Base-by-base conservation (phyloP, 2,888 invertebrate genomes). In the Incurvaria masculella region DNA sequence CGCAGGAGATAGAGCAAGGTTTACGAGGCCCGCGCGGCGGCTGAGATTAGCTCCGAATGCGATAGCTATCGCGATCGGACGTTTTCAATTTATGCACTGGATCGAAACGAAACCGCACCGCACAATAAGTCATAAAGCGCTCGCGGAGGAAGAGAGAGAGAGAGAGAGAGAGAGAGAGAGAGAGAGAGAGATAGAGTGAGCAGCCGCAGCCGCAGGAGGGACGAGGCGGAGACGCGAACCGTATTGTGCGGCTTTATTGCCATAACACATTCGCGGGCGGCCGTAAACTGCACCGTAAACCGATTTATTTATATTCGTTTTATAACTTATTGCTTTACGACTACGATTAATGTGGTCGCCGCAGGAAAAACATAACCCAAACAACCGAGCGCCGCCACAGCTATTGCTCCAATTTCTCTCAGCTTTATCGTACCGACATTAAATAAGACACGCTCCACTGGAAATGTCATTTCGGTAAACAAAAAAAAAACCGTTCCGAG, bases 221-320 rank as follows among this genome's bases (percentile, higher is more conserved):
- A 33, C 11, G 33, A 33, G 14, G 33, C 14, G 14, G 33, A 33
- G 33, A 33, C 3, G 33, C 8, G 14, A 33, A 11, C n/a, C 33
- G 33, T 33, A 33, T 33, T 33, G 59, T 61, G 60, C 61, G 62
- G 50, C 45, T 58, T 62, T 59, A 59, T 56, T 64, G 63, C 63
- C 66, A 65, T 66, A 67, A 64, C 64, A 64, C 61, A 67, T 64
- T 63, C 63, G 68, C 63, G 63, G 63, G 66, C 64, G 62, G 66
- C 62, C 61, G 66, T 69, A 68, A 68, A 69, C 63, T 33, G 61
- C 57, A 60, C 59, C 60, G 63, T 68, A 67, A 68, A 67, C 61
- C 66, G 64, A 67, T 68, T 65, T 68, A 68, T 69, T 67, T 69
- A 66, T 67, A 66, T 66, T 65, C 65, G 59, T 68, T 69, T 68